These are phyloP conservation scores for Macrocentrus cingulum DNA, from an alignment of 1,140 invertebrate genomes.

Conservation along the genomic window DNA sequence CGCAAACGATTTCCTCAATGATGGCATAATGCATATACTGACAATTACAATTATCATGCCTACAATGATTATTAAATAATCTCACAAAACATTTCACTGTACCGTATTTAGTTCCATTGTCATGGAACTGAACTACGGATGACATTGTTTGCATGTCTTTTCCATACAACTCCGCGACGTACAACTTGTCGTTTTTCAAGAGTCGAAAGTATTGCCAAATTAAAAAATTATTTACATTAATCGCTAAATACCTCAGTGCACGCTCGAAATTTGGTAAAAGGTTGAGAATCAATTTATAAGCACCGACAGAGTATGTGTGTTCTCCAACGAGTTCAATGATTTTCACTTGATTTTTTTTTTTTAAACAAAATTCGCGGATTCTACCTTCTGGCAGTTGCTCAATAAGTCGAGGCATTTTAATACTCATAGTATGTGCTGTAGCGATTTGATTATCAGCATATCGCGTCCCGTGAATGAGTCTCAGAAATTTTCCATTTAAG, in stretches of 20 bases:
- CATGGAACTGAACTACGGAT: not conserved
- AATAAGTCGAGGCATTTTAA: slow-evolving; percentile 25
- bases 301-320: slow-evolving; percentile 28
- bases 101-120: too few species aligned
- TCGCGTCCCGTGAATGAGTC: slow-evolving; percentile 30
- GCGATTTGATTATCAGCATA: slow-evolving; percentile 31
- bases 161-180: slow-evolving; percentile 14
- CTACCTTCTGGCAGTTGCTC: slow-evolving; percentile 20
- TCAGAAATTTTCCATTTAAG: slow-evolving; percentile 32
- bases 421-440: slow-evolving; percentile 20
- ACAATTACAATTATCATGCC: too few species aligned
- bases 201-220: slow-evolving; percentile 26
- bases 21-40: too few species aligned
- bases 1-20: too few species aligned
- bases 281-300: slow-evolving; percentile 17
- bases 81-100: too few species aligned
- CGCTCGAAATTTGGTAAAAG: slow-evolving; percentile 5
- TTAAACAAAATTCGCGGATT: slow-evolving; percentile 24
- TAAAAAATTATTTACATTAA: not conserved
- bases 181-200: slow-evolving; percentile 27
- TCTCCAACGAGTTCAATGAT: slow-evolving; percentile 22
- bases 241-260: not conserved
- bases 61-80: too few species aligned
- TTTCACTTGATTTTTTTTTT: slow-evolving; percentile 33
- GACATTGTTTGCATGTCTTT: not conserved